phyloP scores from a whole-genome alignment of 2,113 vertebrate species.

The Pterophyllum scalare region DNA sequence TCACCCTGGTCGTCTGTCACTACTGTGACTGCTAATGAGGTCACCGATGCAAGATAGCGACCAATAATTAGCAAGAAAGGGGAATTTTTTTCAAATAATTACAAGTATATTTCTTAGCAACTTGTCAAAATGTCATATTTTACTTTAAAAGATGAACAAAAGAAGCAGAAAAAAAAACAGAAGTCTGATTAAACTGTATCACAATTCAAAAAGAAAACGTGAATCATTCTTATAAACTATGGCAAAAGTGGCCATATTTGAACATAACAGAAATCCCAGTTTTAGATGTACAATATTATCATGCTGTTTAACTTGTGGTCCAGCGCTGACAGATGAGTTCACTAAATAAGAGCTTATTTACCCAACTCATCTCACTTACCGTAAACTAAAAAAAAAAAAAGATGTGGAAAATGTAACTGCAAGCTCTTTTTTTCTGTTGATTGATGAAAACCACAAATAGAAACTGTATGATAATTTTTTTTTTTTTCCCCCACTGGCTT shows the following conservation, averaged over 20 bases:
- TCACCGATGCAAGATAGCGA: not conserved
- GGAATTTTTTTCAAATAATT: not conserved
- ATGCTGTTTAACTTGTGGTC: not conserved
- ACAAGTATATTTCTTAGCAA: not conserved
- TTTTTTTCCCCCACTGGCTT: not conserved
- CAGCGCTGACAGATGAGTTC: conserved; percentile 13
- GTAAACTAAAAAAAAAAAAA: conserved; percentile 7
- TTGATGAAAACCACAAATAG: not conserved
- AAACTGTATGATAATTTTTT: conserved; percentile 39
- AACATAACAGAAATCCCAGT: not conserved
- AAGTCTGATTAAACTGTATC: not conserved
- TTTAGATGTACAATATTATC: not conserved
- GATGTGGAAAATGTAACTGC: conserved; percentile 35
- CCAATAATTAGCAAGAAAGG: not conserved
- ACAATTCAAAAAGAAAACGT: not conserved
- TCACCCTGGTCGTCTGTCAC: not conserved
- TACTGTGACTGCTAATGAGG: not conserved
- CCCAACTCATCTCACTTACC: not conserved
- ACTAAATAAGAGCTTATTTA: conserved; percentile 22
- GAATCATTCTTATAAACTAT: no score
- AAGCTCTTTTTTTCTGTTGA: conserved; percentile 37
- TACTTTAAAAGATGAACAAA: not conserved
- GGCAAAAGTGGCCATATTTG: not conserved
- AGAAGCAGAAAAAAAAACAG: not conserved
- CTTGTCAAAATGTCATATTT: not conserved